phyloP scores from a whole-genome alignment of 2,113 vertebrate genomes.

The Proteles cristata region DNA sequence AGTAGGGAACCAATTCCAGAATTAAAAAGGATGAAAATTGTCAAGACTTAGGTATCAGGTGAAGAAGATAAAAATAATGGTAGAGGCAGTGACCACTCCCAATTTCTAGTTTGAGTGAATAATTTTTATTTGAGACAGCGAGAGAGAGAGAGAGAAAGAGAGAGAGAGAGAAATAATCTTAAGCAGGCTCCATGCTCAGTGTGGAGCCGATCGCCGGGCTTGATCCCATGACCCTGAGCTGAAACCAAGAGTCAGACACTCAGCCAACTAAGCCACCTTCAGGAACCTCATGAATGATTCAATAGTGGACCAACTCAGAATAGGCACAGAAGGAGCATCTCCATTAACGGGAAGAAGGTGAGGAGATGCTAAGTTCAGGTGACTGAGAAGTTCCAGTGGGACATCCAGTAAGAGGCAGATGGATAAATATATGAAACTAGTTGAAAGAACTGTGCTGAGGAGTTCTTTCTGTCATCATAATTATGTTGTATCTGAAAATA shows the following conservation, averaged over 20 bases:
- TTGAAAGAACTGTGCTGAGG: background rate
- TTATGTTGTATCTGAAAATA: background rate
- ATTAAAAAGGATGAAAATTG: background rate
- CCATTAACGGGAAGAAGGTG: background rate
- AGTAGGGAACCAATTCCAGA: background rate
- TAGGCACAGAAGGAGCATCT: background rate
- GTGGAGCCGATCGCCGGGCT: too few species aligned
- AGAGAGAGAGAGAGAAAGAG: too few species aligned
- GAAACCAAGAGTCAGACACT: too few species aligned
- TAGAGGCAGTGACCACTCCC: too few species aligned
- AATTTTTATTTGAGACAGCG: background rate
- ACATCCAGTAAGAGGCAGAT: background rate
- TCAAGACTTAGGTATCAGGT: background rate
- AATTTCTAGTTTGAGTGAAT: background rate
- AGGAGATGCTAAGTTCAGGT: background rate
- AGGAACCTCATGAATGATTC: background rate
- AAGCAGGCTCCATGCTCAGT: too few species aligned
- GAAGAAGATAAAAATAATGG: background rate
- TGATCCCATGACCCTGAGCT: too few species aligned
- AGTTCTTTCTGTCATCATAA: background rate
- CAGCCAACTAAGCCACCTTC: too few species aligned
- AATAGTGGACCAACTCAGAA: background rate
- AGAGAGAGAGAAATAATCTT: too few species aligned
- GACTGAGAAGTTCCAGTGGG: background rate
- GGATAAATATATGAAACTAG: background rate